phyloP scores from a whole-genome alignment of 2,113 vertebrate species.

The Echinops telfairi region DNA sequence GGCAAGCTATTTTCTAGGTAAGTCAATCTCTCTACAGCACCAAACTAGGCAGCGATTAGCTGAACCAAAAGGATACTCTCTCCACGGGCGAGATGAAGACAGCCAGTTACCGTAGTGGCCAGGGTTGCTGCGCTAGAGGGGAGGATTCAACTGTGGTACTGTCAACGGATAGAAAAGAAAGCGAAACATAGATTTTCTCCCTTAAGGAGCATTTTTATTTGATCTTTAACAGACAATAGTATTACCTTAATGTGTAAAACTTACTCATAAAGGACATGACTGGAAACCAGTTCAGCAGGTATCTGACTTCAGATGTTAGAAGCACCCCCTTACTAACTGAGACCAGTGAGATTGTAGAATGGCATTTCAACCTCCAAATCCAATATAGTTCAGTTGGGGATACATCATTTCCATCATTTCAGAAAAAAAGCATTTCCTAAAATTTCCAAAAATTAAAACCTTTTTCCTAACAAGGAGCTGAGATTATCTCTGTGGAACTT shows the following conservation, averaged over 20 bases:
- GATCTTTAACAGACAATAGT: slow-evolving; percentile 89
- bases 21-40: background rate
- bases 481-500: background rate
- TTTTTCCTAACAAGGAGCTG: background rate
- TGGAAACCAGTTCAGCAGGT: slow-evolving; percentile 83
- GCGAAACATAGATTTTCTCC: slow-evolving; percentile 63
- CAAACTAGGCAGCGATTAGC: background rate
- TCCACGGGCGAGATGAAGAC: background rate
- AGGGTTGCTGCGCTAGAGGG: background rate
- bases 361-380: slow-evolving; percentile 80
- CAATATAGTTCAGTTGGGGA: slow-evolving; percentile 66
- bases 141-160: background rate
- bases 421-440: slow-evolving; percentile 43
- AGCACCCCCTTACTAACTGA: slow-evolving; percentile 78
- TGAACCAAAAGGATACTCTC: background rate
- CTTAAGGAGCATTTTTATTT: slow-evolving; percentile 91
- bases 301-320: slow-evolving; percentile 77
- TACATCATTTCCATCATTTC: background rate
- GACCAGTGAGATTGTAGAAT: slow-evolving; percentile 81
- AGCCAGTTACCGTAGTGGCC: background rate
- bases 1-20: no score
- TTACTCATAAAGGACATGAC: slow-evolving; percentile 85
- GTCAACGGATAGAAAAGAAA: background rate
- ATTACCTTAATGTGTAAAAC: slow-evolving; percentile 88
- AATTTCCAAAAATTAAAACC: slow-evolving; percentile 43